Evolutionary conservation across 2,113 vertebrate species (phyloP), one percentile per base, ranked within the genome.

Genomic region (Talpa occidentalis): DNA sequence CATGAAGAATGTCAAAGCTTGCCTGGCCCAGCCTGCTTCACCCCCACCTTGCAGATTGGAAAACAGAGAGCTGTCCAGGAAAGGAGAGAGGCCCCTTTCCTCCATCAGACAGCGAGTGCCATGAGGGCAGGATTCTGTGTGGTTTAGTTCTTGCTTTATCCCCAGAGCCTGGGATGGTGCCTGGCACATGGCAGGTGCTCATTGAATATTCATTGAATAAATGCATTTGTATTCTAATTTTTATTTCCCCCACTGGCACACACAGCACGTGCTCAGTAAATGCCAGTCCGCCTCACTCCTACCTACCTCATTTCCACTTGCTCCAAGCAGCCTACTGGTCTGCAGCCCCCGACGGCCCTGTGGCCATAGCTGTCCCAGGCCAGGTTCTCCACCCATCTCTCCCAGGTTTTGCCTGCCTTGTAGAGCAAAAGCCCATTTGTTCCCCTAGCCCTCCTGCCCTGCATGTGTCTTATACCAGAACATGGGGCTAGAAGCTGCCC

Each of bases 31-130:
- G 44, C 14, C 44, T n/a, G 40, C 56, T 54, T 74, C 54, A 37
- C 79, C 42, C 24, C 12, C 17, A 26, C 47, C 69, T 64, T 47
- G 9, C 40, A 96, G 52, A 42, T 72, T 93, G 54, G 70, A 66
- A 95, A 93, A 88, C 54, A 6, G 24, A 96, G 90, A 66, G 30
- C 35, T 14, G 4, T 19, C 52, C 8, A 22, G 49, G 60, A 69
- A 54, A 89, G 52, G 32, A 21, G 52, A 69, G n/a, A 64, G 64
- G 14, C 73, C 54, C 54, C n/a, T 78, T 62, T 92, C 47, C n/a
- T 62, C 73, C 10, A 44, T 47, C 79, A 69, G 66, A 69, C 64
- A 2, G n/a, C 42, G 37, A 84, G 24, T 40, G 30, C 42, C 72
- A 42, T 8, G 35, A 79, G 17, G n/a, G 42, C 56, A 67, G 56